phyloP scores from a whole-genome alignment of 1,140 invertebrate genomes.

The Brachystomella parvula region DNA sequence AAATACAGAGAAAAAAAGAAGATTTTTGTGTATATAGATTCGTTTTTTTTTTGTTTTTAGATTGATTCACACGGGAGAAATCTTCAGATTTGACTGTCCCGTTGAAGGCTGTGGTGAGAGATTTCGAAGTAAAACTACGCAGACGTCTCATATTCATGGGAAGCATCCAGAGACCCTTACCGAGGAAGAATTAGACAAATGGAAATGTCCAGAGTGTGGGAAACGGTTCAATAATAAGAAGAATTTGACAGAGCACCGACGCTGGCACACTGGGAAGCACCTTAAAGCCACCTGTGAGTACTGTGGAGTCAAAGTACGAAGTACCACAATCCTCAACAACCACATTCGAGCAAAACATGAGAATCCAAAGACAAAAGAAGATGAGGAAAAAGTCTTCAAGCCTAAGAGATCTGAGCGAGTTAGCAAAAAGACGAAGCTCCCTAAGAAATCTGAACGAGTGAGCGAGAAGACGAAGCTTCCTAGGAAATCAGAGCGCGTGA shows the following conservation, averaged over 20 bases:
- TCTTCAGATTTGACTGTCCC: neutral
- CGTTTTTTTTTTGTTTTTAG: no score
- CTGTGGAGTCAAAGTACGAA: neutral
- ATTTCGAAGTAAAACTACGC: neutral
- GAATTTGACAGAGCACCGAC: neutral
- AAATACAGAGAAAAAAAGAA: no score
- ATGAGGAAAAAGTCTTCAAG: no score
- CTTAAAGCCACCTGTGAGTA: neutral
- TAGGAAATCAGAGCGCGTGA: no score
- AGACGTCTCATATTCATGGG: neutral
- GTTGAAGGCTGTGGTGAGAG: neutral
- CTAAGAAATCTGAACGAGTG: no score
- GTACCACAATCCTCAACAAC: neutral
- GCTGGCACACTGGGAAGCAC: neutral
- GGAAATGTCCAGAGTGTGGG: neutral
- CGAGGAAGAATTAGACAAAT: neutral
- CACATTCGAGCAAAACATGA: neutral
- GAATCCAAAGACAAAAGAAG: no score
- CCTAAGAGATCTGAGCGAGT: no score
- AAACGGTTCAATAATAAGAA: neutral
- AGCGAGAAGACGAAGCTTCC: no score
- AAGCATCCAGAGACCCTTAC: neutral
- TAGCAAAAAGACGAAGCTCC: no score
- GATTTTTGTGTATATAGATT: no score
- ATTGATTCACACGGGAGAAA: neutral